Evolutionary conservation across 2,113 vertebrate genomes (phyloP), one percentile per base, ranked within the genome.

Genomic region (Chaetorhynchus papuensis): DNA sequence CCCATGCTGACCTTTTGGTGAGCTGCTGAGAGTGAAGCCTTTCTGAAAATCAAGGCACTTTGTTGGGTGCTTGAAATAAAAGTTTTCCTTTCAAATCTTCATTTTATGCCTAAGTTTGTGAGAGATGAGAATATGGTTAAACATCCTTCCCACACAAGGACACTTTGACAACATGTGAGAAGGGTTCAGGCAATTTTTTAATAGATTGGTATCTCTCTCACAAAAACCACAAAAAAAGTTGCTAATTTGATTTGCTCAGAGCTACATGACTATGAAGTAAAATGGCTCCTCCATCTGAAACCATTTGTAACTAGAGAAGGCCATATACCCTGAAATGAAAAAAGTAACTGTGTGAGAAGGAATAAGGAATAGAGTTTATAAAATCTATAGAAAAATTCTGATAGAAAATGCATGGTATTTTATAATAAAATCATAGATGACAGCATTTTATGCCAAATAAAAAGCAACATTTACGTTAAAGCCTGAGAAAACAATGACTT

Each of bases 1-100:
- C 27, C 39, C 57, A 28, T 1, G 10, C 21, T 39, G 18, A 37
- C 19, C 68, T 33, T 80, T 71, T 2, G 1, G 13, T 0, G 0
- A 83, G 39, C 44, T 77, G 30, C 31, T 0, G 1, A 63, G 41
- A 57, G 17, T 16, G 12, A 87, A 68, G 28, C 11, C 37, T 26
- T 59, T 77, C 39, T 54, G 81, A 83, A 87, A 89, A 93, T 50
- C 13, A 61, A 50, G 6, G 64, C 17, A 28, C 23, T 68, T 50
- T 13, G 0, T 20, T 77, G 49, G 20, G 26, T 77, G 27, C 44
- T 72, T 59, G 59, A 77, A 89, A 68, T n/a, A 50, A 76, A 76
- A 87, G 14, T 42, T 63, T 74, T 70, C 26, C 28, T 45, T 53
- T 41, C 28, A 88, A 75, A 66, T 10, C n/a, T 82, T 66, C 17